Evolutionary conservation across 2,113 vertebrate species (phyloP), one percentile per base, ranked within the genome.

Genomic region (Cephalopholis sonnerati): DNA sequence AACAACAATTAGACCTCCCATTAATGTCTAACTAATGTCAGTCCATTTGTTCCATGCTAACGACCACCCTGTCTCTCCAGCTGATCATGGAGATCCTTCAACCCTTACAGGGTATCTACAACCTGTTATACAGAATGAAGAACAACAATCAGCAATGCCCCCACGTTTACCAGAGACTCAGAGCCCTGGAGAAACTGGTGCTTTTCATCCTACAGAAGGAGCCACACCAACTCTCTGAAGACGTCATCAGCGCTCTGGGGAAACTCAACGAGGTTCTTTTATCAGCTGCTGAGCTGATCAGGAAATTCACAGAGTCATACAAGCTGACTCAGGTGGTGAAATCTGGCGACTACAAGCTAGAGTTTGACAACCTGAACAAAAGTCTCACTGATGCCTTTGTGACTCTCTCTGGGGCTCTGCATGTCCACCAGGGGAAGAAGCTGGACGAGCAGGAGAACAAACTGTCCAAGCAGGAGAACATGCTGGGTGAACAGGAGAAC

Each of bases 81-180:
- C 59, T 36, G 24, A 81, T 16, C 51, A 81, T 81, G 78, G 78
- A 80, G 1, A 0, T 79, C 32, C 7, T 36, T 36, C 27, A 59
- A 8, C 41, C 75, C 27, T 20, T 59, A 16, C 0, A 0, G 5
- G 1, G 0, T 4, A 0, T 59, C 13, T 59, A 61, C 41, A 48
- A 39, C 15, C 0, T 50, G 5, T 1, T 39, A 12, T 39, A 69
- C 5, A 48, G 0, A 13, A 51, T 78, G 22, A 68, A 61, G 41
- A 9, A 2, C 22, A 78, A 69, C 5, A 6, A 51, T 18, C 10
- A 78, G 10, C 1, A 50, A 0, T 68, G 41, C 58, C 41, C 27
- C 5, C 44, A 61, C 27, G 25, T 78, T 25, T 0, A 4, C 4
- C 0, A 3, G 1, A 51, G 55, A 62, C 22, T 61, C 0, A 9